Evolutionary conservation across 1,140 invertebrate species (phyloP).

Genomic region (Zaprionus taronus): DNA sequence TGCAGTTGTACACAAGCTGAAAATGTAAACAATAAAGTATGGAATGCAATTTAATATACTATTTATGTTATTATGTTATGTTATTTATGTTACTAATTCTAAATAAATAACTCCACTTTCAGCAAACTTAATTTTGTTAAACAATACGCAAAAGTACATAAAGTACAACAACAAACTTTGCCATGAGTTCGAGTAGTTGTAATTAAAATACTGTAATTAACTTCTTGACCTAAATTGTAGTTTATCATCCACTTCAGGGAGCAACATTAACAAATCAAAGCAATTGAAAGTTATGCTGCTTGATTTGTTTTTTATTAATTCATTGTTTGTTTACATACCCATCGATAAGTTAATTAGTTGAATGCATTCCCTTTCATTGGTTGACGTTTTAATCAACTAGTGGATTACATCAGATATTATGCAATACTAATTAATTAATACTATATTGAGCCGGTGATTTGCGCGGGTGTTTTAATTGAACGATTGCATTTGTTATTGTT

Average conservation of each 20-base stretch:
- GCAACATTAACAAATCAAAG: constrained; percentile 43
- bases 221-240: constrained; percentile 63
- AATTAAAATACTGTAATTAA: constrained; percentile 46
- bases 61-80: background rate
- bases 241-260: constrained; percentile 37
- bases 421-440: background rate
- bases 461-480: constrained; percentile 33
- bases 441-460: background rate
- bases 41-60: background rate
- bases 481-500: constrained; percentile 24
- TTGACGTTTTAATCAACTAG: background rate
- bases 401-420: background rate
- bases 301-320: background rate
- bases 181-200: constrained; percentile 16
- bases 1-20: background rate
- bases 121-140: background rate
- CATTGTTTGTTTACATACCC: background rate
- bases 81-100: background rate
- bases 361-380: background rate
- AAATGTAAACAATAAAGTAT: background rate
- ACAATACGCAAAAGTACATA: constrained; percentile 10
- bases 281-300: background rate
- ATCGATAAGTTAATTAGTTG: background rate
- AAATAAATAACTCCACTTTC: too few relatives aligned
- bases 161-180: background rate